Percentiles rank a stretch among this genome's conserved stretches.
phyloP scores from a whole-genome alignment of 1,140 invertebrate species.

The Diorhabda elongata region DNA sequence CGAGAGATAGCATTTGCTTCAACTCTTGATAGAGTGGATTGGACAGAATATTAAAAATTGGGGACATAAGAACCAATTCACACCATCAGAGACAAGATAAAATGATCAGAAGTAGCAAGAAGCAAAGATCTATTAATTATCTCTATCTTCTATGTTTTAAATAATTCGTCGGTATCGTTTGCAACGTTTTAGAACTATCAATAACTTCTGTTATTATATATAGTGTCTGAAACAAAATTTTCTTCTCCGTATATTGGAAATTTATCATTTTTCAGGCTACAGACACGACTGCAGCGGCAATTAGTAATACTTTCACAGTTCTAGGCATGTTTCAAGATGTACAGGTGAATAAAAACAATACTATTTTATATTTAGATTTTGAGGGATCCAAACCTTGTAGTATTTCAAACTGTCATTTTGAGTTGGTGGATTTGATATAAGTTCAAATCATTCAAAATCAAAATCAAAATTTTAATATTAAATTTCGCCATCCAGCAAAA shows the following conservation, averaged over 20 bases:
- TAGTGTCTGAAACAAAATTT: neutral
- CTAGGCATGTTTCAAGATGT: constrained; percentile 22
- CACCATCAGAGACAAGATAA: too few relatives aligned
- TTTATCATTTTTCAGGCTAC: constrained; percentile 16
- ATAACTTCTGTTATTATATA: neutral
- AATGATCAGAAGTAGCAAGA: too few relatives aligned
- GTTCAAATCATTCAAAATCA: too few relatives aligned
- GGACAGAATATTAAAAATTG: neutral
- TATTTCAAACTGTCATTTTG: too few relatives aligned
- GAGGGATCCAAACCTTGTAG: too few relatives aligned
- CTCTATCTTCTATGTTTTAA: too few relatives aligned
- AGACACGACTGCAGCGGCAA: constrained; percentile 15
- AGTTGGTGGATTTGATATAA: too few relatives aligned
- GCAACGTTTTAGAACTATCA: too few relatives aligned
- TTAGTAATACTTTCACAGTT: constrained; percentile 14
- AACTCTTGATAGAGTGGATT: neutral
- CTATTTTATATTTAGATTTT: neutral
- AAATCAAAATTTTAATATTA: too few relatives aligned
- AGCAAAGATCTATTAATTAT: too few relatives aligned
- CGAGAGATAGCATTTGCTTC: neutral
- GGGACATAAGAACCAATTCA: too few relatives aligned
- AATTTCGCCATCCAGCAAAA: constrained; percentile 17
- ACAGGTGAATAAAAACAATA: constrained; percentile 12
- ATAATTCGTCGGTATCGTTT: too few relatives aligned
- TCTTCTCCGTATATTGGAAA: neutral